Base-by-base conservation (phyloP, 2,888 invertebrate species). In the Microctonus hyperodae region DNA sequence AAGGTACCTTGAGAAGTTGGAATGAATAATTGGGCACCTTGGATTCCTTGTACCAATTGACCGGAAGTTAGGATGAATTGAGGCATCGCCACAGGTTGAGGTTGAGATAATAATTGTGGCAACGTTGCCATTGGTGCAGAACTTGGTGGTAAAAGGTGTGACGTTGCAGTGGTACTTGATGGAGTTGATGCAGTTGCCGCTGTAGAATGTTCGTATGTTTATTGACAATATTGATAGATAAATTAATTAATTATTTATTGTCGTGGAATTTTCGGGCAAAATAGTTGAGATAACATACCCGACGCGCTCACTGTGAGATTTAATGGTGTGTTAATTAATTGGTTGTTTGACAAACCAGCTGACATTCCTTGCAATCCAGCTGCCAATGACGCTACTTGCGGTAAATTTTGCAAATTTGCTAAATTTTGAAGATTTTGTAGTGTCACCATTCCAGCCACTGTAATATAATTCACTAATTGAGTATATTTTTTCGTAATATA, bases 21-120 rank as follows among this genome's bases (percentile, higher is more conserved):
- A 86, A 97, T 97, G 78, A 97, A 90, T 67, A 97, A 89, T 83
- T 97, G 97, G 56, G 96, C 95, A 13, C 95, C 95, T 85, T 96
- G 96, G 76, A 96, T 95, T 74, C 95, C 95, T 84, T 95, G 95
- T 69, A 95, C 92, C 80, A 96, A 89, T 85, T 96, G 95, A 64
- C 96, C 95, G 68, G 95, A 95, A 69, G 95, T 95, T 75, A 96
- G 88, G 81, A 96, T 94, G 77, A 96, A 90, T 86, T 96, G 96
- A 69, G 96, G 96, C 92, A 96, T 94, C 64, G 91, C 90, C 68
- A 90, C 90, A 64, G 91, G 88, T 81, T 87, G 87, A 62, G 87
- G 87, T 69, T 86, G 85, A 68, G 85, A 83, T 68, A 86, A 88
- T 85, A 90, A 87, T 74, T 88, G 88, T 70, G 80, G 88, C 86